Conservation (phyloP, 2,113 vertebrate genomes). For the Aldabrachelys gigantea region DNA sequence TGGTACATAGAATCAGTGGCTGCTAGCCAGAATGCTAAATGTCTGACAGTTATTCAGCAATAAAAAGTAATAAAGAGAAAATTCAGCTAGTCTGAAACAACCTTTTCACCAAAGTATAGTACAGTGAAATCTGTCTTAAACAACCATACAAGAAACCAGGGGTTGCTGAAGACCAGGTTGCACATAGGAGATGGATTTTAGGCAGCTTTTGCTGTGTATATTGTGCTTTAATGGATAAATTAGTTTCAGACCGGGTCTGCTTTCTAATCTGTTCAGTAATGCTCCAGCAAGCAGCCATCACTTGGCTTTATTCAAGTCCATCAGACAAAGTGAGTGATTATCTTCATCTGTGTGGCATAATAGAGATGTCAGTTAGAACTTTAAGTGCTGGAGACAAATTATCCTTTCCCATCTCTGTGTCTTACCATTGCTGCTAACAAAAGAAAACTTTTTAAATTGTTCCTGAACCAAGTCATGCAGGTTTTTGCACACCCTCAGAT, state of each 20-base stretch:
- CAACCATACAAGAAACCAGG: neutral
- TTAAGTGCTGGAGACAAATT: neutral
- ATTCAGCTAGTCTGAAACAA: conserved; percentile 7
- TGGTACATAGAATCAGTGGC: neutral
- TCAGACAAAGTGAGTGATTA: neutral
- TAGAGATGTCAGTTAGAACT: neutral
- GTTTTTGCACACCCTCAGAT: neutral
- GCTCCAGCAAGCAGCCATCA: neutral
- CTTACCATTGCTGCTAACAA: neutral
- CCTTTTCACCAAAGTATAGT: neutral
- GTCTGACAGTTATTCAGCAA: neutral
- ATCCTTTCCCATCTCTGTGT: neutral
- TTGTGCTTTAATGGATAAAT: neutral
- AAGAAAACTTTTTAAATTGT: neutral
- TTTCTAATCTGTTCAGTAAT: neutral
- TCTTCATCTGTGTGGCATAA: neutral
- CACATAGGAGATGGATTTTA: neutral
- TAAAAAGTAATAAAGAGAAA: neutral
- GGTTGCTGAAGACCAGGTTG: neutral
- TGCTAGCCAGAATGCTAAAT: neutral
- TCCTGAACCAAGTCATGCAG: neutral
- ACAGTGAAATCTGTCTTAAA: neutral
- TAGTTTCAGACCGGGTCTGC: neutral
- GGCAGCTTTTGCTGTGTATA: neutral
- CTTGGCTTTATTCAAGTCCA: neutral